Evolutionary conservation across 2,888 invertebrate genomes (phyloP).

Genomic region (Dolomedes plantarius): DNA sequence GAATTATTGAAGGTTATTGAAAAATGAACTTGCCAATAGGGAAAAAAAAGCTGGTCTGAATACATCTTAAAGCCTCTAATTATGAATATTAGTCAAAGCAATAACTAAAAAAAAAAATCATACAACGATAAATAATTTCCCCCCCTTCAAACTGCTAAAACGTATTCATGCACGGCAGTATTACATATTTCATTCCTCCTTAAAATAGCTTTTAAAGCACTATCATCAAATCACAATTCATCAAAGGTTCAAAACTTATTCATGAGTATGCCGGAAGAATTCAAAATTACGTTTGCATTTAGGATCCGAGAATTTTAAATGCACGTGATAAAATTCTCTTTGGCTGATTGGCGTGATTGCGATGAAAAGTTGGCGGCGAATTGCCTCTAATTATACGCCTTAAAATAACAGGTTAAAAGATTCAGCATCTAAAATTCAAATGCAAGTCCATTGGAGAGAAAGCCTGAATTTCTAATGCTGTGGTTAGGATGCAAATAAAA

Average conservation of each 20-base stretch:
- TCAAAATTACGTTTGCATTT: constrained; percentile 40
- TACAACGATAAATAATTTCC: too few species aligned
- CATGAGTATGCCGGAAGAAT: constrained; percentile 38
- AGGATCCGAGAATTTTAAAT: constrained; percentile 10
- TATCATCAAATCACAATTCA: background rate
- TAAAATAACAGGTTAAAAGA: background rate
- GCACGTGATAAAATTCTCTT: background rate
- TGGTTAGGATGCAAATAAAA: background rate
- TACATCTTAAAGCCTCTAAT: too few species aligned
- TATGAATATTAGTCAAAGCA: too few species aligned
- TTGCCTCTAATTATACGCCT: background rate
- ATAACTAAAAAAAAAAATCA: too few species aligned
- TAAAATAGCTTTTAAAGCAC: background rate
- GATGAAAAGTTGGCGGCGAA: background rate
- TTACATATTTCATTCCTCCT: background rate
- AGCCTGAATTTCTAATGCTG: background rate
- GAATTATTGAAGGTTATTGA: too few species aligned
- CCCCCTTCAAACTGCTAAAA: too few species aligned
- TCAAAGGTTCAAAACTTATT: background rate
- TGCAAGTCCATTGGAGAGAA: background rate
- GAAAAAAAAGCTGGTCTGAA: too few species aligned
- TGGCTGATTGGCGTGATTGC: background rate
- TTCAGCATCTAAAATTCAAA: constrained; percentile 6
- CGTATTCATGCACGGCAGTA: too few species aligned
- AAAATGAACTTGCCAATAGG: too few species aligned